These are phyloP conservation scores for Chelmon rostratus DNA, from an alignment of 2,797 vertebrate genomes.

Conservation along the genomic window DNA sequence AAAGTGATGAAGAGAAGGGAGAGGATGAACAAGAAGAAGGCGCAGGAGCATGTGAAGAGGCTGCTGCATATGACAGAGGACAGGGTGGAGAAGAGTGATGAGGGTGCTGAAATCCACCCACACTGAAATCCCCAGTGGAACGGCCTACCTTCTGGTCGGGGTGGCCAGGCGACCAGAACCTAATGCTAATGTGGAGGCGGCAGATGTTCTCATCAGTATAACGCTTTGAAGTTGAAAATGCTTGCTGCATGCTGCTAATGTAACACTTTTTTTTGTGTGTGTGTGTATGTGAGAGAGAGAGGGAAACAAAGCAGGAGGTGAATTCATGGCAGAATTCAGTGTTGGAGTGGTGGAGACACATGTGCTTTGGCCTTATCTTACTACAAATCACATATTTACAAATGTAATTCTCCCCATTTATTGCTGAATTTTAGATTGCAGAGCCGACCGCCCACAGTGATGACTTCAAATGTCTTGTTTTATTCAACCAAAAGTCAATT, in stretches of 20 bases:
- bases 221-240: conserved; percentile 59
- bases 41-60: conserved; percentile 49
- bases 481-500: conserved; percentile 4
- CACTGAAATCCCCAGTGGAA: conserved; percentile 58
- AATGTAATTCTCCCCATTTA: neutral
- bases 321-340: conserved; percentile 2
- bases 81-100: conserved; percentile 68
- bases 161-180: conserved; percentile 55
- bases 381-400: neutral
- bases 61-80: conserved; percentile 50
- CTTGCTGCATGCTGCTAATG: conserved; percentile 48
- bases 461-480: neutral
- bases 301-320: neutral
- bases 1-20: conserved; percentile 61
- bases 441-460: neutral
- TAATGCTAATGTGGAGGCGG: conserved; percentile 69
- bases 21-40: conserved; percentile 27
- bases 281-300: neutral
- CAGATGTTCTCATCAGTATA: conserved; percentile 79
- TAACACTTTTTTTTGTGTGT: conserved; percentile 16
- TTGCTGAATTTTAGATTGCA: neutral
- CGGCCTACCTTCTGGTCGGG: conserved; percentile 68
- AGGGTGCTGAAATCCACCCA: conserved; percentile 59
- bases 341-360: neutral
- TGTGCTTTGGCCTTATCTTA: neutral